A percentile compares a stretch with the other conserved stretches of the same genome.
Evolutionary conservation across 2,888 invertebrate genomes (phyloP).

Genomic region (Thymelicus lineola): DNA sequence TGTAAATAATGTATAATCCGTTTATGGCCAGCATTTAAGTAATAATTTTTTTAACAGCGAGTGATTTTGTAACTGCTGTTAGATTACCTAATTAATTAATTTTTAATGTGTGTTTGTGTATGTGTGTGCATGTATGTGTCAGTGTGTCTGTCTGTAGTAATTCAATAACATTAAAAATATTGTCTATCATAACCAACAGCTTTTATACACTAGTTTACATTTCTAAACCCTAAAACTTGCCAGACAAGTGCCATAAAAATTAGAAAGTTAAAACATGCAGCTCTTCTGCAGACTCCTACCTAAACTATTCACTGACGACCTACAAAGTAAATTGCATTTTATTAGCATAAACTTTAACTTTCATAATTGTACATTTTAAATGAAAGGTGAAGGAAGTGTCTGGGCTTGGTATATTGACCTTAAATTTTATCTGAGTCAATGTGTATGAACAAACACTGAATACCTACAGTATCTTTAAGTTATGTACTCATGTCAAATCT

Average conservation of each 20-base stretch:
- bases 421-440: constrained; percentile 31
- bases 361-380: constrained; percentile 72
- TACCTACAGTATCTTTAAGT: neutral
- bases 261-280: constrained; percentile 79
- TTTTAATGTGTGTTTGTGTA: too few relatives aligned
- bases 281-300: constrained; percentile 70
- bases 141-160: too few relatives aligned
- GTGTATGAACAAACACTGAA: neutral
- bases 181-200: neutral
- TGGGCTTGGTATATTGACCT: constrained; percentile 62
- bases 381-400: constrained; percentile 64
- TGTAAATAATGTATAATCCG: too few relatives aligned
- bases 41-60: too few relatives aligned
- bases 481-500: neutral
- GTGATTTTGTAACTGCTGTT: too few relatives aligned
- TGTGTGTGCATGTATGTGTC: too few relatives aligned
- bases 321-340: constrained; percentile 81
- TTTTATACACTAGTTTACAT: constrained; percentile 49
- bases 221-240: constrained; percentile 78
- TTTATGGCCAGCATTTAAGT: too few relatives aligned
- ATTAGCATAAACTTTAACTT: constrained; percentile 79
- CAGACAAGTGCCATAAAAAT: constrained; percentile 74
- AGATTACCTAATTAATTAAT: too few relatives aligned
- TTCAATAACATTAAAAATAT: neutral
- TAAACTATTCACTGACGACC: constrained; percentile 70